Evolutionary conservation across 2,888 invertebrate genomes (phyloP).

Genomic region (Nasonia oneida): DNA sequence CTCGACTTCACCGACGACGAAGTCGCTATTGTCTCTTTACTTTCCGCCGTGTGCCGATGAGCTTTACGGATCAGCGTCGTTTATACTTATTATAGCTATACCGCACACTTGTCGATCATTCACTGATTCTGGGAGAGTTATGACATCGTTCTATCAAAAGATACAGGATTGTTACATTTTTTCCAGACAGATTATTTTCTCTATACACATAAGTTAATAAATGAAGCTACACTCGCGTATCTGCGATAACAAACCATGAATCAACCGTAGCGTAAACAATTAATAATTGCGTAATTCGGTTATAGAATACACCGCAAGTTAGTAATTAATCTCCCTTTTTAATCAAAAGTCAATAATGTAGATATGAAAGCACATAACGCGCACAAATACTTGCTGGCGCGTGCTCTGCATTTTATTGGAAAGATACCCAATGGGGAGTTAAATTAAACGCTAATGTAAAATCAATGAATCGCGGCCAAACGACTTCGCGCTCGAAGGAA

Average conservation of each 20-base stretch:
- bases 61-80: not conserved
- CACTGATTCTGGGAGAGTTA: not conserved
- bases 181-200: too few species aligned
- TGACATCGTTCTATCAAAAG: not conserved
- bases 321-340: not conserved
- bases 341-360: not conserved
- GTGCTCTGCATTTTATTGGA: not conserved
- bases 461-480: not conserved
- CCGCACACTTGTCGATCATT: not conserved
- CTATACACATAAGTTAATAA: too few species aligned
- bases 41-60: not conserved
- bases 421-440: not conserved
- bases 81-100: not conserved
- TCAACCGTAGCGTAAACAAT: too few species aligned
- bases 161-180: too few species aligned
- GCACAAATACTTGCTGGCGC: not conserved
- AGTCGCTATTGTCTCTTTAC: constrained; percentile 33
- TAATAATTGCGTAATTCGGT: too few species aligned
- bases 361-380: not conserved
- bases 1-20: not conserved
- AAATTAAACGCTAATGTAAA: not conserved
- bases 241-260: not conserved
- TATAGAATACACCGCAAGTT: not conserved
- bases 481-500: not conserved
- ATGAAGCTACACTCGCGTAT: too few species aligned